These are phyloP conservation scores for Physocephala rufipes DNA, from an alignment of 2,888 invertebrate species.

Conservation along the genomic window DNA sequence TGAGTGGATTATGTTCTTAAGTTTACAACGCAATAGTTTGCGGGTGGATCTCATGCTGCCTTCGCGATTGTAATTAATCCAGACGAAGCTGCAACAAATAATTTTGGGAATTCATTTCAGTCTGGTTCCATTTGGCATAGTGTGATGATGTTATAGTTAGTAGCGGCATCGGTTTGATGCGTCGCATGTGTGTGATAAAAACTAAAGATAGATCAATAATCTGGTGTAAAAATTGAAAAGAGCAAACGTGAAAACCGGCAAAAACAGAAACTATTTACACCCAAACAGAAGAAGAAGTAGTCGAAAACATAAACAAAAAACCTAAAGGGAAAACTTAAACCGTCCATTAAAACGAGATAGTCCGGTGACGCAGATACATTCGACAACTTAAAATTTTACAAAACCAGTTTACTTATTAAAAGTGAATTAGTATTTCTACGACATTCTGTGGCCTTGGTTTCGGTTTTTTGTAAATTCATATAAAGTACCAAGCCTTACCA, in stretches of 20 bases:
- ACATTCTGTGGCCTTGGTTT: not conserved
- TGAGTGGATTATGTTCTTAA: no score
- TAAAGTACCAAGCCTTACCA: not conserved
- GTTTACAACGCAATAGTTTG: no score
- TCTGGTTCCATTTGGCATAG: slow-evolving; percentile 44
- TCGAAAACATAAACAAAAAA: not conserved
- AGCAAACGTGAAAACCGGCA: not conserved
- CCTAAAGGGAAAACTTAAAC: no score
- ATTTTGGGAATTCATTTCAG: slow-evolving; percentile 23
- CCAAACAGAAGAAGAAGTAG: not conserved
- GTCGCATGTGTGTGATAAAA: slow-evolving; percentile 17
- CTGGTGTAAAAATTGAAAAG: not conserved
- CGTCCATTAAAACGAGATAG: not conserved
- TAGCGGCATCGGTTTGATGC: not conserved
- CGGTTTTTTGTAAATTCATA: not conserved
- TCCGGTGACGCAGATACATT: not conserved
- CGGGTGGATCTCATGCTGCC: no score
- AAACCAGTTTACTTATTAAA: not conserved
- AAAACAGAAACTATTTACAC: not conserved
- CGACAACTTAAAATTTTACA: slow-evolving; percentile 10
- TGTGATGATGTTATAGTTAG: slow-evolving; percentile 38
- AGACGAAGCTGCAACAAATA: slow-evolving; percentile 14
- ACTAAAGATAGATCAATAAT: slow-evolving; percentile 26
- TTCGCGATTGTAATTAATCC: not conserved
- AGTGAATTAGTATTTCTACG: not conserved